Evolutionary conservation across 1,140 invertebrate genomes (phyloP).

Genomic region (Drosophila orena): DNA sequence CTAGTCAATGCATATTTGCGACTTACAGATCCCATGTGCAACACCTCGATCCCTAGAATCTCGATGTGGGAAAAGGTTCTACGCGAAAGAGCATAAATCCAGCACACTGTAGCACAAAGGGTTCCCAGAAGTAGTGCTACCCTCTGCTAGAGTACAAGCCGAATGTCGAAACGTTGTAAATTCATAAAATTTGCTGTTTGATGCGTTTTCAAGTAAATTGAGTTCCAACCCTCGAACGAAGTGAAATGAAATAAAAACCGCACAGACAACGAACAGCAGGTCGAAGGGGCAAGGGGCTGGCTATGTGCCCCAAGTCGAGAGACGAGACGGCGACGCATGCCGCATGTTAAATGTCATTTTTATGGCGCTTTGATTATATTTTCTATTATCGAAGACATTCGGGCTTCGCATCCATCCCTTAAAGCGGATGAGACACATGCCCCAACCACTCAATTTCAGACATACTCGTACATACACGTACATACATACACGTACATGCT

Average conservation of each 20-base stretch:
- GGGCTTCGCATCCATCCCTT: slow-evolving; percentile 54
- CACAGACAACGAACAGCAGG: slow-evolving; percentile 53
- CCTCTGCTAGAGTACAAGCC: slow-evolving; percentile 12
- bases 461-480: too few species aligned
- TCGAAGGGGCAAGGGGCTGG: neutral
- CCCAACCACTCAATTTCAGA: slow-evolving; percentile 5
- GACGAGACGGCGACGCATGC: slow-evolving; percentile 72
- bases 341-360: slow-evolving; percentile 83
- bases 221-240: slow-evolving; percentile 80
- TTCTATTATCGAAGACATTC: slow-evolving; percentile 81
- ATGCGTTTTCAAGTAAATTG: slow-evolving; percentile 83
- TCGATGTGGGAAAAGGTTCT: too few species aligned
- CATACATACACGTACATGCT: too few species aligned
- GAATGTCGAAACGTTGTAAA: slow-evolving; percentile 79
- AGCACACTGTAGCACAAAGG: neutral
- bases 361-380: slow-evolving; percentile 83
- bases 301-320: slow-evolving; percentile 30
- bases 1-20: too few species aligned
- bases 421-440: slow-evolving; percentile 35
- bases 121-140: neutral
- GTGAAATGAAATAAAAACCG: slow-evolving; percentile 82
- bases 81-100: too few species aligned
- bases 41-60: too few species aligned
- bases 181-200: slow-evolving; percentile 83
- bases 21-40: too few species aligned